These are phyloP conservation scores for Gasterosteus aculeatus DNA, from an alignment of 2,113 vertebrate genomes.

Conservation along the genomic window DNA sequence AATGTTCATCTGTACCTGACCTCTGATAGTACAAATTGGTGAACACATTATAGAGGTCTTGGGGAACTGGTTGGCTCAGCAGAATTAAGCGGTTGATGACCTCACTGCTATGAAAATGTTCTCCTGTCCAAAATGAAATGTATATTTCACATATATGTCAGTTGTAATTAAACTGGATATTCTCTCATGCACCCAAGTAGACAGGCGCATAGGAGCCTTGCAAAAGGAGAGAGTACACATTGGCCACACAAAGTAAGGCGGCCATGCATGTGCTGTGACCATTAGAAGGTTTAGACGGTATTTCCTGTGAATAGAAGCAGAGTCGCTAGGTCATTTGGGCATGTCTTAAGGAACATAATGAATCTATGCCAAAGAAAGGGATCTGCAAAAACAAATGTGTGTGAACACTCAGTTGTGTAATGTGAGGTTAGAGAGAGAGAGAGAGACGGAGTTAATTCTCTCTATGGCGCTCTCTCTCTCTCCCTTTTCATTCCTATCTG, in stretches of 20 bases:
- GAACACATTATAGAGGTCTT: slow-evolving; percentile 15
- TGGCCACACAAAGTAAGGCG: background rate
- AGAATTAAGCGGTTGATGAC: background rate
- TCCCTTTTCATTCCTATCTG: too few species aligned
- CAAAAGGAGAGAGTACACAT: background rate
- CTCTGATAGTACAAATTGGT: slow-evolving; percentile 30
- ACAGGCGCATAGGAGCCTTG: background rate
- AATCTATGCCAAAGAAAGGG: too few species aligned
- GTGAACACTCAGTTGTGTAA: too few species aligned
- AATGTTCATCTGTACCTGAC: slow-evolving; percentile 81
- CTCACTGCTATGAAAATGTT: background rate
- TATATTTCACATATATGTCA: background rate
- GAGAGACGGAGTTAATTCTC: too few species aligned
- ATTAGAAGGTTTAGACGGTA: too few species aligned
- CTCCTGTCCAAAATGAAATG: background rate
- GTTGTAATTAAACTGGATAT: background rate
- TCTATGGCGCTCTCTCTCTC: too few species aligned
- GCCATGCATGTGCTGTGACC: too few species aligned
- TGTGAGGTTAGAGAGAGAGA: too few species aligned
- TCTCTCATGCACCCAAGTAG: background rate
- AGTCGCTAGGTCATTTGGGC: too few species aligned
- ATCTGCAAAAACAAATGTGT: too few species aligned
- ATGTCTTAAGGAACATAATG: too few species aligned
- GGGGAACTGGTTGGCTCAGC: background rate
- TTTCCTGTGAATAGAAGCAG: too few species aligned